Conservation (phyloP, 2,113 vertebrate species). For the Vicugna pacos region DNA sequence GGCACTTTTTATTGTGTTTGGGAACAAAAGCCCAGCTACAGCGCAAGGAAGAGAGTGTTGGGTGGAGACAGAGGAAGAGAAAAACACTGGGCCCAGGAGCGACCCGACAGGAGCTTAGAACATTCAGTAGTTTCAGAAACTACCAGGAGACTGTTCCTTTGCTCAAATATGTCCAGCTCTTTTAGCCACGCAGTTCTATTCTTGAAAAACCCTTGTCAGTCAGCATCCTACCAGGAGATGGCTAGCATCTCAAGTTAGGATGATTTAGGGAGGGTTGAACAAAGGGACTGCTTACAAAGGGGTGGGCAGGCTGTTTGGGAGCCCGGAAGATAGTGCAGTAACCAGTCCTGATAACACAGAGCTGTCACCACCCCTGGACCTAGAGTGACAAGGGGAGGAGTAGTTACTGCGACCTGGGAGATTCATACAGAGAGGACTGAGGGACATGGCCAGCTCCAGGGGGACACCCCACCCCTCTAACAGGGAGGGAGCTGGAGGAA, state of each 20-base stretch:
- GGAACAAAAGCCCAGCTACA: neutral
- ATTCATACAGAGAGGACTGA: neutral
- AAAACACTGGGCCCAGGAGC: neutral
- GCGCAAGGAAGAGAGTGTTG: neutral
- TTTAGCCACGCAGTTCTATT: neutral
- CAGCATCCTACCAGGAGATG: neutral
- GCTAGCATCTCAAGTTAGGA: neutral
- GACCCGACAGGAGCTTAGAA: neutral
- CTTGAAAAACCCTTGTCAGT: neutral
- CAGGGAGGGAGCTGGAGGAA: neutral
- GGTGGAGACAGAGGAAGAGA: neutral
- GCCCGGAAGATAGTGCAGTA: neutral
- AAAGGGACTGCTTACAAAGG: neutral
- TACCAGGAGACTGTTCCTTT: neutral
- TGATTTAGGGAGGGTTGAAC: neutral
- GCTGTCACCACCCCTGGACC: neutral
- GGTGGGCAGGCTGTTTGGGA: neutral
- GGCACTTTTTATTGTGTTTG: neutral
- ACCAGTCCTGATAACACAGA: neutral
- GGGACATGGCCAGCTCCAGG: too few relatives aligned
- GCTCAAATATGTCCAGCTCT: neutral
- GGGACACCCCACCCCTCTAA: neutral
- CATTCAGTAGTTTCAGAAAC: neutral
- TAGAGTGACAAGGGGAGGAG: neutral
- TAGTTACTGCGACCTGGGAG: neutral